Percentiles rank a stretch among this genome's conserved stretches.
Conservation (phyloP, 2,797 vertebrate genomes). For the Taeniopygia guttata region DNA sequence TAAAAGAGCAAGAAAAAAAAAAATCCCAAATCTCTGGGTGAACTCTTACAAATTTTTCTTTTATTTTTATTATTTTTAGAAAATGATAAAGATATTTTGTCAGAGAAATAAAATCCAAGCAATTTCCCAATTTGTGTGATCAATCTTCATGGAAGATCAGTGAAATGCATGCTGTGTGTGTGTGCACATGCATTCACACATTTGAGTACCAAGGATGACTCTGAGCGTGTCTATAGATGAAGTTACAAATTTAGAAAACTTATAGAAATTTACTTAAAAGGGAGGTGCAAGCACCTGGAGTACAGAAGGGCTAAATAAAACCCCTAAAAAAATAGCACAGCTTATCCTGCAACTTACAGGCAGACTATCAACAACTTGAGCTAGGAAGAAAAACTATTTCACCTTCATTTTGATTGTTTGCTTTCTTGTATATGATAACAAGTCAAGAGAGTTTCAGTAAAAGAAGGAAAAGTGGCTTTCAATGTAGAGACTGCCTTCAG, state of each 20-base stretch:
- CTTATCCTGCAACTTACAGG: background rate
- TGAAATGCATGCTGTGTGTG: background rate
- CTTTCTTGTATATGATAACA: background rate
- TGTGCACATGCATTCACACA: background rate
- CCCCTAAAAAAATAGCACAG: background rate
- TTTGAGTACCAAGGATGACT: too few species aligned
- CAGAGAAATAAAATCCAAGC: background rate
- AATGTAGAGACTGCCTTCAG: background rate
- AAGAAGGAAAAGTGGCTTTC: background rate
- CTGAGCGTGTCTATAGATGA: background rate
- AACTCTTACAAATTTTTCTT: background rate
- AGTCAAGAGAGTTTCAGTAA: background rate
- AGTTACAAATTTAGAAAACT: background rate
- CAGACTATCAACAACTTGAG: background rate
- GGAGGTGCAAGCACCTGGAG: background rate
- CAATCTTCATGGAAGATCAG: background rate
- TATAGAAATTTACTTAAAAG: background rate
- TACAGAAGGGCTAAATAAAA: background rate
- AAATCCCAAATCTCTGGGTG: fast-evolving
- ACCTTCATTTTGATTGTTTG: background rate
- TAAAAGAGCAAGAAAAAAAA: background rate
- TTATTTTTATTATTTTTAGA: background rate
- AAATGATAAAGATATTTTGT: background rate
- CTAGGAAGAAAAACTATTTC: background rate
- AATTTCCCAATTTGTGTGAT: background rate